These are phyloP conservation scores for Loriculus beryllinus DNA, from an alignment of 2,797 vertebrate species.

Conservation along the genomic window DNA sequence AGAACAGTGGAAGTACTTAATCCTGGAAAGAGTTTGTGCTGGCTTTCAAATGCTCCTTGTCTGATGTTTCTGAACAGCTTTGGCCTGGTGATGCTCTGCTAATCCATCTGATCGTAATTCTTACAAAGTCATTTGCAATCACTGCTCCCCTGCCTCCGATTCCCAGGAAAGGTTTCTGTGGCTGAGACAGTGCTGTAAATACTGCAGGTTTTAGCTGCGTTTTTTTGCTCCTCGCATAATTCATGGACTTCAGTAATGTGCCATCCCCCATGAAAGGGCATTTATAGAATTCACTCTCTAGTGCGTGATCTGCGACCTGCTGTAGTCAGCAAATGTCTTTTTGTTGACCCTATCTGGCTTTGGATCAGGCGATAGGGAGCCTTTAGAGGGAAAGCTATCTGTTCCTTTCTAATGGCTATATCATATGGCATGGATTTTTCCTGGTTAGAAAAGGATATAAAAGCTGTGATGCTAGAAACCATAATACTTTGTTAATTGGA, in stretches of 20 bases:
- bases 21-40: neutral
- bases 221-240: neutral
- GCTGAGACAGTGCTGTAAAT: neutral
- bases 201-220: neutral
- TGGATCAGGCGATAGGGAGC: neutral
- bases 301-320: neutral
- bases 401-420: conserved; percentile 17
- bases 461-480: conserved; percentile 35
- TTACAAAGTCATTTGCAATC: conserved; percentile 1
- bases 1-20: conserved; percentile 25
- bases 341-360: conserved; percentile 22
- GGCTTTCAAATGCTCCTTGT: neutral
- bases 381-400: neutral
- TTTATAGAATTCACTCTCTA: conserved; percentile 13
- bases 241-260: neutral
- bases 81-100: neutral
- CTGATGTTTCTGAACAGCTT: neutral
- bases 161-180: neutral
- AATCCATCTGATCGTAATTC: neutral
- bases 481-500: conserved; percentile 54
- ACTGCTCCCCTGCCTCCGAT: neutral
- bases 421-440: conserved; percentile 35
- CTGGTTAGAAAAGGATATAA: conserved; percentile 24
- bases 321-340: conserved; percentile 44
- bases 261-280: neutral